A percentile compares a stretch with the other conserved stretches of the same genome.
These are phyloP conservation scores for Netelia inedita DNA, from an alignment of 2,888 invertebrate species.

Conservation along the genomic window DNA sequence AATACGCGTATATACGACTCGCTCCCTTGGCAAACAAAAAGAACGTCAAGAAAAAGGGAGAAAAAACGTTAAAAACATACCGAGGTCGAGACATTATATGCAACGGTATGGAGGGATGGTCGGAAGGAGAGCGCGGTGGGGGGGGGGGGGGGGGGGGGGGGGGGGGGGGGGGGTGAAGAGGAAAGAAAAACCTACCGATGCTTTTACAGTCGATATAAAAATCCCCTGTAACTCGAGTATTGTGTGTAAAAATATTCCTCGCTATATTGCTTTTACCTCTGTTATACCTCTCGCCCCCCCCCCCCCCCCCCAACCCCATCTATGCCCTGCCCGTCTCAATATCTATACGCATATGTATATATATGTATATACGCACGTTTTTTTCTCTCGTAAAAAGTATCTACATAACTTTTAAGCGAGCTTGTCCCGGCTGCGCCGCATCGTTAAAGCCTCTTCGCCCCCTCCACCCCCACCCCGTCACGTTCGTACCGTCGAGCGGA, in stretches of 20 bases:
- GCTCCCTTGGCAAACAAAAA: neutral
- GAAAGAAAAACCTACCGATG: conserved; percentile 55
- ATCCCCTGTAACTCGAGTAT: conserved; percentile 69
- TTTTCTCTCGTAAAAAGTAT: conserved; percentile 68
- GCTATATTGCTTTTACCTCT: conserved; percentile 66
- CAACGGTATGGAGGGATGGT: conserved; percentile 25
- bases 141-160: neutral
- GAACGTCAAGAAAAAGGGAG: neutral
- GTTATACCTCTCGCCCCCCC: conserved; percentile 5
- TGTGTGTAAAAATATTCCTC: conserved; percentile 68
- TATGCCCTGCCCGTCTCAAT: neutral
- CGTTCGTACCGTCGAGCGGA: neutral
- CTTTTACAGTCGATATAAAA: conserved; percentile 71
- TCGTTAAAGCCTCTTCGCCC: conserved; percentile 56
- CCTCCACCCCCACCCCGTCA: neutral
- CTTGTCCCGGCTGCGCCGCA: conserved; percentile 57
- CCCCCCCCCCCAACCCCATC: conserved; percentile 3
- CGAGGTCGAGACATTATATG: conserved; percentile 41
- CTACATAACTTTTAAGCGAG: conserved; percentile 70
- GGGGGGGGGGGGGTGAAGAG: neutral
- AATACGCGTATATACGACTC: neutral
- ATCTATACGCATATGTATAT: conserved; percentile 10
- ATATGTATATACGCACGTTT: conserved; percentile 16
- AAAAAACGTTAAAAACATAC: conserved; percentile 13
- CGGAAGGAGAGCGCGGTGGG: neutral